Base-by-base conservation (phyloP, 2,113 vertebrate species). In the Xiphophorus maculatus region DNA sequence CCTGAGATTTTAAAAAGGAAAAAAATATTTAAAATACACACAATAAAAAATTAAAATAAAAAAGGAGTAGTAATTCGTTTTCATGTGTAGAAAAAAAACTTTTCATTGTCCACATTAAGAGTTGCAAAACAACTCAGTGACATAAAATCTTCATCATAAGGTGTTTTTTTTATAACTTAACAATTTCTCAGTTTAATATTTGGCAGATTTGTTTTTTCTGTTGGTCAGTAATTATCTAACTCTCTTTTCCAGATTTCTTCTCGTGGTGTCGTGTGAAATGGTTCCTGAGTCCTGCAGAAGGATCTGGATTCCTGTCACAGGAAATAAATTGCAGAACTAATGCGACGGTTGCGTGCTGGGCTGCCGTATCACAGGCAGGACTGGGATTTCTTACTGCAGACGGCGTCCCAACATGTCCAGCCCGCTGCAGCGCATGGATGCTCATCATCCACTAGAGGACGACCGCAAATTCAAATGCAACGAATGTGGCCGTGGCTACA, bases 401-500 rank as follows among this genome's bases (percentile, higher is more conserved):
- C 35, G 10, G 35, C 92, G 75, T 76, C 80, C 89, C 63, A 90
- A 78, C 74, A 93, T 93, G 91, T 80, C 91, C 64, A 87, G 82
- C 71, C 88, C 93, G n/a, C 81, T 94, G 15, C 90, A 94, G 66
- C 91, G 93, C 63, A 90, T 89, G 76, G 90, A 91, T 1, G 62
- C 35, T 17, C 91, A 89, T 63, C 86, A 86, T 63, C 85, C 90
- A 28, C 85, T 79, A 19, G 92, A 94, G 1, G 94, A 94, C 61
- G 94, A 94, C 7, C 91, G 95, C 60, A 96, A 92, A 32, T 97
- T 94, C 85, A 95, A 93, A 77, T 97, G 96, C 82, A 94, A 95
- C 30, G 94, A 95, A 90, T 97, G 96, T 76, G 96, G 95, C 19
- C 94, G 95, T 54, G 94, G 95, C 71, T 97, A 96, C 77, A 94